A percentile compares a stretch with the other conserved stretches of the same genome.
phyloP scores from a whole-genome alignment of 2,797 vertebrate species.

The Sardinella longiceps region DNA sequence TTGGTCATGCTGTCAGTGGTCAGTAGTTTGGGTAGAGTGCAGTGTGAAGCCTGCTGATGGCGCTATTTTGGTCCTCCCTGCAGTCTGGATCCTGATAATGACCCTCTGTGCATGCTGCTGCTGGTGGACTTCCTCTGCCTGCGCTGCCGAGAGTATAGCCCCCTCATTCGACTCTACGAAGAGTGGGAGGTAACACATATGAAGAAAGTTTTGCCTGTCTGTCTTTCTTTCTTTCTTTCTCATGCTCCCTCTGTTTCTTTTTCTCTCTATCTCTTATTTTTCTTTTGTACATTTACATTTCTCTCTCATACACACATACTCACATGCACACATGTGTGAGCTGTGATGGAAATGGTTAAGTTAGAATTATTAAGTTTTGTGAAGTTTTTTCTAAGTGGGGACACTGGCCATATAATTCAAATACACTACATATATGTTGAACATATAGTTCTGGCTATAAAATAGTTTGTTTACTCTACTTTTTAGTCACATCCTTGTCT shows the following conservation, averaged over 20 bases:
- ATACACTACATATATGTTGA: not conserved
- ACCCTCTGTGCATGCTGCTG: conserved; percentile 93
- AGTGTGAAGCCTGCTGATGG: not conserved
- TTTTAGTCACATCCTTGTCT: not conserved
- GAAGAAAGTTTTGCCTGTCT: not conserved
- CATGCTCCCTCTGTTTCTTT: not conserved
- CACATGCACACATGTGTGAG: not conserved
- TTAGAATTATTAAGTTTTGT: not conserved
- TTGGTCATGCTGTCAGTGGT: not conserved
- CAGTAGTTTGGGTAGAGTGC: not conserved
- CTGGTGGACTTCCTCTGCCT: conserved; percentile 89
- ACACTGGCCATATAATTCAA: not conserved
- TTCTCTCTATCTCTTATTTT: too few relatives aligned
- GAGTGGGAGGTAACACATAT: conserved; percentile 90
- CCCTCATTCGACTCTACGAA: conserved; percentile 85
- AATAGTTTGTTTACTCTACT: not conserved
- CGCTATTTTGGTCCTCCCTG: not conserved
- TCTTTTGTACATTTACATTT: too few relatives aligned
- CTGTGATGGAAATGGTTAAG: too few relatives aligned
- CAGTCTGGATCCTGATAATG: conserved; percentile 93
- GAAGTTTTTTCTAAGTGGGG: not conserved
- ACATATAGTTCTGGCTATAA: not conserved
- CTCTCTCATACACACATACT: too few relatives aligned
- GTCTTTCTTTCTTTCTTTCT: not conserved
- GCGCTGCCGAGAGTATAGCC: conserved; percentile 85